phyloP scores from a whole-genome alignment of 2,888 invertebrate species.

The Phalangium opilio region DNA sequence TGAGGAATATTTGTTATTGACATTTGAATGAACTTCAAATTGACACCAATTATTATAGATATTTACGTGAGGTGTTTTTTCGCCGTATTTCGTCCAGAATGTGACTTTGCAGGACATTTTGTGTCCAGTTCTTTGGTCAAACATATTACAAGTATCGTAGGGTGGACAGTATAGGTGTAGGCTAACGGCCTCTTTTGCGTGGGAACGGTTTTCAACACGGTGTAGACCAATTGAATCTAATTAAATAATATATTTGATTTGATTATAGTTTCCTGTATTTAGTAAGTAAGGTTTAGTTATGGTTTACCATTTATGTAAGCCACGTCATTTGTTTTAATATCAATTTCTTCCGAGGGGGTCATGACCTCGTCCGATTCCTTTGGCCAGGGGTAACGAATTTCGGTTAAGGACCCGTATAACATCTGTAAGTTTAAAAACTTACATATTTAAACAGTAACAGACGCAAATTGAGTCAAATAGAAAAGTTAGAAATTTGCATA shows the following conservation, averaged over 20 bases:
- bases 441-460: too few species aligned
- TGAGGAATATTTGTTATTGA: too few species aligned
- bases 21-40: too few species aligned
- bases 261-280: not conserved
- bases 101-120: constrained; percentile 54
- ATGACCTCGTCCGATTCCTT: constrained; percentile 38
- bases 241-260: constrained; percentile 16
- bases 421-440: too few species aligned
- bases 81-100: constrained; percentile 84
- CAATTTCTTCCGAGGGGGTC: constrained; percentile 46
- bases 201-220: constrained; percentile 83
- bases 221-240: constrained; percentile 86
- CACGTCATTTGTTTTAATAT: constrained; percentile 57
- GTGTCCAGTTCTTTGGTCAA: constrained; percentile 78
- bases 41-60: too few species aligned
- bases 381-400: constrained; percentile 75
- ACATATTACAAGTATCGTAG: constrained; percentile 69
- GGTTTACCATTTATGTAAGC: constrained; percentile 83
- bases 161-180: constrained; percentile 92
- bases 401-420: constrained; percentile 61
- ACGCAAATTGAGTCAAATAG: too few species aligned
- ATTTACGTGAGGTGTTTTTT: constrained; percentile 38
- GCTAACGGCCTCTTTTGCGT: constrained; percentile 73
- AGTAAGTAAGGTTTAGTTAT: not conserved
- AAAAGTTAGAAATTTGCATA: too few species aligned